Evolutionary conservation across 2,797 vertebrate genomes (phyloP), one percentile per base, ranked within the genome.

Genomic region (Brachymystax lenok): DNA sequence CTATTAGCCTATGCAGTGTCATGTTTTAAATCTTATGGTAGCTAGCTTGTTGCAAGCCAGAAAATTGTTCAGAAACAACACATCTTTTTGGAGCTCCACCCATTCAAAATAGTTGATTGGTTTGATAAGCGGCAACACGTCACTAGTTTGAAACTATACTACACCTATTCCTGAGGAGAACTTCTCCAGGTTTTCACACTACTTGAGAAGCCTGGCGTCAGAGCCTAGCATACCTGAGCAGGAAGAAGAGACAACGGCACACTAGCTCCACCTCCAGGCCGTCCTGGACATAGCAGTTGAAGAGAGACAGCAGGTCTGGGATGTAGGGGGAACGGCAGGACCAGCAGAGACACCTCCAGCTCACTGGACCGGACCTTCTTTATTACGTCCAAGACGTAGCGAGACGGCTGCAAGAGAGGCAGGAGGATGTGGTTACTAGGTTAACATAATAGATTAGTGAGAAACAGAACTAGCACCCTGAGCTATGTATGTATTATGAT

Each of bases 291-390:
- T 95, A 96, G 69, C 94, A 80, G 74, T 87, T 94, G 85, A 98
- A 96, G 46, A 99, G 96, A 19, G 24, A 86, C 69, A 99, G 95
- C 69, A 99, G 88, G 77, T 98, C 96, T 0, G 97, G 95, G 69
- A 98, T 85, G 0, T 98, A 99, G 0, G 96, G 96, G 93, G 88
- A 99, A 99, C 0, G 98, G 98, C 4, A 99, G 87, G 61, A 99
- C 98, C 59, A 99, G 93, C 21, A 99, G 95, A 61, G 97, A 96
- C 30, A 99, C 95, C 86, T 99, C 98, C 92, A 99, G 88, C 88
- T 99, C 98, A 73, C 98, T 99, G 0, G 97, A 99, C 82, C 91
- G 92, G 87, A 99, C 95, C 81, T 98, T 98, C 93, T 94, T 98
- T 80, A 99, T 94, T 71, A 97, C 95, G 51, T 99, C 97, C 24